phyloP scores from a whole-genome alignment of 2,888 invertebrate species.

The Drosophila eohydei region DNA sequence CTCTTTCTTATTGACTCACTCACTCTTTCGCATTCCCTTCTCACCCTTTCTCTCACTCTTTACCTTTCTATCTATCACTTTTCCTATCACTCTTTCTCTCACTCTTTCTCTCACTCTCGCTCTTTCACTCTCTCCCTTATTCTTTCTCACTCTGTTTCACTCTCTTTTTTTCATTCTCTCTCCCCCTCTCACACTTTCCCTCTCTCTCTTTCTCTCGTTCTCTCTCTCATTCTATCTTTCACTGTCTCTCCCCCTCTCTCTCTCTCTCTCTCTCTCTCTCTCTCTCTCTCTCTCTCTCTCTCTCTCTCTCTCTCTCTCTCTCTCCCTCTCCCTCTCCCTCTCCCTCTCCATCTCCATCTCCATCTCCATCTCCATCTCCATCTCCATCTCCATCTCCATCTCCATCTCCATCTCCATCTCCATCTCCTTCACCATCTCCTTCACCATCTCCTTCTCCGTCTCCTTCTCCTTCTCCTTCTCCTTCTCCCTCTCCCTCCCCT shows the following conservation, averaged over 20 bases:
- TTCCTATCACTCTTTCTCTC: background rate
- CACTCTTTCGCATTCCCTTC: background rate
- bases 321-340: background rate
- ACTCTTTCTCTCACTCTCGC: background rate
- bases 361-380: background rate
- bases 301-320: background rate
- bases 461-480: background rate
- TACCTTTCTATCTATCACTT: accelerated
- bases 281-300: background rate
- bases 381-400: background rate
- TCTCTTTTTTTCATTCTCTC: too few relatives aligned
- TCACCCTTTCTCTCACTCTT: background rate
- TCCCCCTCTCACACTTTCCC: too few relatives aligned
- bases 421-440: background rate
- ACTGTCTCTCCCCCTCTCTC: background rate
- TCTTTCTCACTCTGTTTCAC: too few relatives aligned
- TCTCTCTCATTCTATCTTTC: too few relatives aligned
- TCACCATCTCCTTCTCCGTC: background rate
- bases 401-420: background rate
- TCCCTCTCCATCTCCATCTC: background rate
- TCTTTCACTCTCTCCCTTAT: too few relatives aligned
- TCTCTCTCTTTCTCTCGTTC: too few relatives aligned
- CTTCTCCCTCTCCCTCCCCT: background rate
- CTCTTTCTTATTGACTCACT: background rate
- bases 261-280: background rate